These are phyloP conservation scores for Pterocles orientalis DNA, from an alignment of 2,113 vertebrate genomes.

Conservation along the genomic window DNA sequence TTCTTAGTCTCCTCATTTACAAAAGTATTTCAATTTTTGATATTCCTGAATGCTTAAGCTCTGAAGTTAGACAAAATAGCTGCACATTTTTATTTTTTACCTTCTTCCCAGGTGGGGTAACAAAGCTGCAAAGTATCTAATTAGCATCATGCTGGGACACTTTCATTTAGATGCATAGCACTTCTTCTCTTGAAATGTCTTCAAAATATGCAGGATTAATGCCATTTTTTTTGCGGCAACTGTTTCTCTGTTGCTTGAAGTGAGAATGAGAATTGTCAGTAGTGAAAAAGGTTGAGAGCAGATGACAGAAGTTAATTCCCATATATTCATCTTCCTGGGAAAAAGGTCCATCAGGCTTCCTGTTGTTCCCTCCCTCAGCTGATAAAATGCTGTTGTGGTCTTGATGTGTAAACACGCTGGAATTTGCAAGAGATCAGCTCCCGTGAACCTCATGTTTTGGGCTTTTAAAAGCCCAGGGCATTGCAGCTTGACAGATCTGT, in stretches of 20 bases:
- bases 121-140: conserved; percentile 38
- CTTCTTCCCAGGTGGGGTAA: conserved; percentile 13
- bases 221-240: background rate
- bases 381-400: conserved; percentile 22
- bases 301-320: conserved; percentile 61
- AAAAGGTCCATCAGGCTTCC: conserved; percentile 27
- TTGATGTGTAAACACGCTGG: conserved; percentile 43
- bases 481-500: conserved; percentile 49
- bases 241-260: conserved; percentile 38
- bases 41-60: background rate
- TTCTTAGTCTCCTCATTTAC: background rate
- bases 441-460: background rate
- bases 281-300: conserved; percentile 8
- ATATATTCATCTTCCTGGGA: conserved; percentile 25
- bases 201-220: conserved; percentile 62
- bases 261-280: conserved; percentile 64
- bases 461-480: conserved; percentile 45
- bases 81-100: background rate
- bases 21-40: background rate
- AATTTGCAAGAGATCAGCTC: conserved; percentile 49
- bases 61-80: conserved; percentile 10
- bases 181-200: conserved; percentile 18
- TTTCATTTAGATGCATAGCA: conserved; percentile 61
- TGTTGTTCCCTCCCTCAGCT: conserved; percentile 45
- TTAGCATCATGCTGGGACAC: conserved; percentile 55